Conservation (phyloP, 2,797 vertebrate species). For the Apodemus agrarius region DNA sequence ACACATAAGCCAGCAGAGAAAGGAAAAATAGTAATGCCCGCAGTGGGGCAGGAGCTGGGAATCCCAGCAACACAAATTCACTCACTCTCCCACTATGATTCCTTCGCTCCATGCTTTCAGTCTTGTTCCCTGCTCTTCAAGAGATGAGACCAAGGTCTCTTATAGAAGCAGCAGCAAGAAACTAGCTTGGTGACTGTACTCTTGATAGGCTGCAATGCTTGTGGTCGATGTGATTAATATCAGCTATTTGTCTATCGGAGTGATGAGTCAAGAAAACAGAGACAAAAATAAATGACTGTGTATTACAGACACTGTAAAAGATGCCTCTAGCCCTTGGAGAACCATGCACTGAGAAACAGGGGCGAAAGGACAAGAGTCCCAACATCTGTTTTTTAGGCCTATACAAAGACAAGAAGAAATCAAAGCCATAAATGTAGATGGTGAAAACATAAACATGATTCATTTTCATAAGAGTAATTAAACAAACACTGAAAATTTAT, state of each 20-base stretch:
- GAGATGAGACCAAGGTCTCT: background rate
- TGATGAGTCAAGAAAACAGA: background rate
- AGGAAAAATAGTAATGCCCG: slow-evolving; percentile 63
- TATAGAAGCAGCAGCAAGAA: background rate
- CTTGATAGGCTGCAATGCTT: background rate
- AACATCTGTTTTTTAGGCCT: background rate
- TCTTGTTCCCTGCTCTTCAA: background rate
- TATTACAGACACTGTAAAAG: background rate
- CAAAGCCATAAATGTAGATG: background rate
- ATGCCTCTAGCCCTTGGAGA: background rate
- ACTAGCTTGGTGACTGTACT: background rate
- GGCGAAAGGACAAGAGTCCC: background rate
- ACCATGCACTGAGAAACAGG: background rate
- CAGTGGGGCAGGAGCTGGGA: slow-evolving; percentile 70
- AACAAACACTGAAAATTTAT: background rate
- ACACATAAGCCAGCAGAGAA: slow-evolving; percentile 75
- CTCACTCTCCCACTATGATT: slow-evolving; percentile 75
- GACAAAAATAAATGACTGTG: background rate
- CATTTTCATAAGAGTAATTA: background rate
- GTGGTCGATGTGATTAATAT: background rate
- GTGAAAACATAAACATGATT: background rate
- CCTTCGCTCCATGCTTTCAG: slow-evolving; percentile 36
- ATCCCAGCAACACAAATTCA: slow-evolving; percentile 80
- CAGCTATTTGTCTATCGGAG: background rate
- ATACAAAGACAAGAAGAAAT: background rate